Conservation (phyloP, 2,888 invertebrate species). For the Leucophenga maculata region DNA sequence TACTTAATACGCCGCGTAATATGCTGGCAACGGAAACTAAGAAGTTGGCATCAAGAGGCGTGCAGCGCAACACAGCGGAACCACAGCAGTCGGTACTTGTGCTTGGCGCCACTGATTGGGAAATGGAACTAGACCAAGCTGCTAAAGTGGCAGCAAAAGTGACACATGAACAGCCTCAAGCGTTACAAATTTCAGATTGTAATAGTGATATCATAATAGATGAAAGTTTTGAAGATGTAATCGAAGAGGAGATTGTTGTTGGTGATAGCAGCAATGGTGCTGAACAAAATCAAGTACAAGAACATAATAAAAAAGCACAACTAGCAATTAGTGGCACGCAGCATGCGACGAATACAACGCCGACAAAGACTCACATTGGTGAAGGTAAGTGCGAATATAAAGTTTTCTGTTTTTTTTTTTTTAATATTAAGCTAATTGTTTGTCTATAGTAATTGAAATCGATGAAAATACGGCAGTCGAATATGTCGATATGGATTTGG, state of each 20-base stretch:
- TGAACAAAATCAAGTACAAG: not conserved
- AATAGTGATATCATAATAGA: conserved; percentile 46
- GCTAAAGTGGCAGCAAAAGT: conserved; percentile 46
- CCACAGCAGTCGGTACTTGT: conserved; percentile 51
- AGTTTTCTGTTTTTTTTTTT: too few species aligned
- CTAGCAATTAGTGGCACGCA: not conserved
- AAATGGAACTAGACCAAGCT: conserved; percentile 76
- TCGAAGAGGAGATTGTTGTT: conserved; percentile 43
- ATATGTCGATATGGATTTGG: conserved; percentile 57
- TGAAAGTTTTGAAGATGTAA: conserved; percentile 55
- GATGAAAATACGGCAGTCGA: conserved; percentile 51
- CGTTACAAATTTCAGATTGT: conserved; percentile 24
- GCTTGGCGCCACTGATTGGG: conserved; percentile 74
- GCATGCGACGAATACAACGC: conserved; percentile 35
- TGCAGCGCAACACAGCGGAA: conserved; percentile 28
- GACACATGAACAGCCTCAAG: conserved; percentile 29
- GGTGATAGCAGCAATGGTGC: conserved; percentile 26
- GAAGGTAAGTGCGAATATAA: conserved; percentile 21
- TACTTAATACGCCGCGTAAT: conserved; percentile 36
- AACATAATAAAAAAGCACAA: not conserved
- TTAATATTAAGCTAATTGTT: not conserved
- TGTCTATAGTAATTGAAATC: conserved; percentile 51
- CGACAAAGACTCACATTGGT: conserved; percentile 12
- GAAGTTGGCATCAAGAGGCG: too few species aligned
- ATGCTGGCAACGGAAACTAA: conserved; percentile 26